Conservation (phyloP, 2,113 vertebrate species). For the Gopherus evgoodei region DNA sequence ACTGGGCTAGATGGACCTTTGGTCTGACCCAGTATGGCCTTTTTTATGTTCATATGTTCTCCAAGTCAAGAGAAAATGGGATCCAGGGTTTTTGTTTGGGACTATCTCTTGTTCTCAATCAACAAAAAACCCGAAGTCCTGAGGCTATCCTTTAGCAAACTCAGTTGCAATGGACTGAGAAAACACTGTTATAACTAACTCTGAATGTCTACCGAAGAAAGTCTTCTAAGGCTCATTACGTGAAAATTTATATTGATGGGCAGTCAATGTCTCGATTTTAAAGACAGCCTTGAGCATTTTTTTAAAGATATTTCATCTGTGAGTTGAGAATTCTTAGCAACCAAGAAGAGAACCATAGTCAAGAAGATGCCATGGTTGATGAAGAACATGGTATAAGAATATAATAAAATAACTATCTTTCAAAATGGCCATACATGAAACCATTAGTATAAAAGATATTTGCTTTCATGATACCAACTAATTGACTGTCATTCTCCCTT, state of each 20-base stretch:
- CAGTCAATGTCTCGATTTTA: not conserved
- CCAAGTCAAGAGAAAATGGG: not conserved
- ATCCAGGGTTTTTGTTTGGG: not conserved
- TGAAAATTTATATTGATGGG: rapidly evolving
- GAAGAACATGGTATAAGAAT: not conserved
- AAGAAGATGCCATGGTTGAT: not conserved
- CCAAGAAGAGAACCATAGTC: not conserved
- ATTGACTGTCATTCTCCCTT: not conserved
- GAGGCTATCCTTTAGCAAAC: not conserved
- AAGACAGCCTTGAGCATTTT: not conserved
- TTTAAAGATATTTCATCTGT: not conserved
- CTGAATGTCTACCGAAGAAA: not conserved
- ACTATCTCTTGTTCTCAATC: not conserved
- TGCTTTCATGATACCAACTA: not conserved
- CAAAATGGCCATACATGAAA: not conserved
- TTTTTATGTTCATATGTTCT: no score
- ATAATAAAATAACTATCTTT: not conserved
- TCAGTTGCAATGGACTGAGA: not conserved
- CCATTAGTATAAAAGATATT: not conserved
- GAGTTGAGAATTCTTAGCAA: not conserved
- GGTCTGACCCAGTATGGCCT: no score
- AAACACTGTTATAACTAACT: not conserved
- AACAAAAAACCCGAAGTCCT: not conserved
- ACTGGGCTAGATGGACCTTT: no score
- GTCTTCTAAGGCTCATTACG: not conserved